phyloP scores from a whole-genome alignment of 2,888 invertebrate species.

The Isotomurus palustris region DNA sequence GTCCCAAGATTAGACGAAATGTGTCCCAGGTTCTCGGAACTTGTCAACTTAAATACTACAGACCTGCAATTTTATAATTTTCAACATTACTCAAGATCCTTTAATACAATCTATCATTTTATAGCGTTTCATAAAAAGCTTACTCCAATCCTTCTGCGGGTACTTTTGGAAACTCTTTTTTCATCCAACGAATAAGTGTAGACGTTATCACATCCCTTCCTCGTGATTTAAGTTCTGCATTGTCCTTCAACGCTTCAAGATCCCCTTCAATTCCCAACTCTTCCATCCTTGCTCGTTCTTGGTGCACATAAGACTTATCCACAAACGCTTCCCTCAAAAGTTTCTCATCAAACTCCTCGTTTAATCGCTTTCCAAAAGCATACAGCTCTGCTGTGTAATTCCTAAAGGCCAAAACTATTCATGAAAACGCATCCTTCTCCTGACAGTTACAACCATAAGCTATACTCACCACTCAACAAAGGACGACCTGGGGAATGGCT shows the following conservation, averaged over 20 bases:
- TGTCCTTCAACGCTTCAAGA: slow-evolving; percentile 60
- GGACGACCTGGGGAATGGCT: slow-evolving; percentile 55
- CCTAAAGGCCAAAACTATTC: slow-evolving; percentile 62
- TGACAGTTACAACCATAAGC: neutral
- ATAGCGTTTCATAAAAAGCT: slow-evolving; percentile 32
- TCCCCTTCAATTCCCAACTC: slow-evolving; percentile 63
- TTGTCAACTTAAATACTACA: slow-evolving; percentile 62
- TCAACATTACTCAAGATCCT: slow-evolving; percentile 45
- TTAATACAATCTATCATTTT: neutral
- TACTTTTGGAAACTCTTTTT: slow-evolving; percentile 64
- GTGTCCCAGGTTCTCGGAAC: slow-evolving; percentile 63
- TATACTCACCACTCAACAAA: slow-evolving; percentile 51
- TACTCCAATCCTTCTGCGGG: slow-evolving; percentile 69
- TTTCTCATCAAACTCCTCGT: slow-evolving; percentile 71
- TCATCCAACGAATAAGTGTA: slow-evolving; percentile 65
- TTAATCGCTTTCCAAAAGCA: slow-evolving; percentile 78
- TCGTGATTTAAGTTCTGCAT: slow-evolving; percentile 62
- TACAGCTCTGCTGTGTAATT: slow-evolving; percentile 80
- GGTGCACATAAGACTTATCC: slow-evolving; percentile 69
- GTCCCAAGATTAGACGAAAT: slow-evolving; percentile 73
- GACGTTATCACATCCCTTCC: slow-evolving; percentile 65
- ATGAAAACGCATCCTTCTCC: neutral
- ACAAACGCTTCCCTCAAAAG: slow-evolving; percentile 72
- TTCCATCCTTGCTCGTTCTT: slow-evolving; percentile 64
- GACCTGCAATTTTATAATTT: slow-evolving; percentile 50